Evolutionary conservation across 1,140 invertebrate genomes (phyloP), one percentile per base, ranked within the genome.

Genomic region (Colletes gigas): DNA sequence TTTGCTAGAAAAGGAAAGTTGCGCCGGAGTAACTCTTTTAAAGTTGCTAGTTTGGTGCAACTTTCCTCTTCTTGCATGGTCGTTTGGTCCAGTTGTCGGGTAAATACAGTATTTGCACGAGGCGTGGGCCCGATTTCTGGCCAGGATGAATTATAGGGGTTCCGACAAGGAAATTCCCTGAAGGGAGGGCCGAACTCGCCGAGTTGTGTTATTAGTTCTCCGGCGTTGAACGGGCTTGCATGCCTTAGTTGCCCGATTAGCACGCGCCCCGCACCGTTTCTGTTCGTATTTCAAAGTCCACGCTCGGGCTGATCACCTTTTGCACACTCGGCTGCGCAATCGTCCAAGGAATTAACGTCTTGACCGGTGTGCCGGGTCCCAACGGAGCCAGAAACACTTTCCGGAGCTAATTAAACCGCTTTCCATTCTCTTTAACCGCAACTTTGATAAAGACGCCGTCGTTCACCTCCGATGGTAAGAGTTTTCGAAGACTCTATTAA

Each of bases 201-300:
- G 66, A 80, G 59, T 83, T 72, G 55, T 57, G 60, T 84, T 85
- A 81, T 85, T 85, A 84, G 83, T 84, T 83, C 60, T 39, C 30
- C 76, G 50, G 8, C 67, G 57, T 62, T 83, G 76, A 84, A 83
- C 59, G 59, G 77, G 30, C 68, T 30, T 75, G 82, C 76, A 44
- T 67, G 71, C 68, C 71, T 59, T 63, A 52, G 21, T 55, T 12
- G 54, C 15, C 52, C 70, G 69, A 84, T 84, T 84, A 71, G 67
- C 65, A 12, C 12, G 54, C 47, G 17, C 14, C 19, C 68, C 59
- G 30, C 55, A 47, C 6, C 59, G 44, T 17, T 21, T 47, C 17
- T 50, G 30, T 17, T 9, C 30, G 60, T 65, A 65, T 74, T 74
- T 65, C 47, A 50, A 10, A 6, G 57, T 3, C 47, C 21, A n/a